phyloP scores from a whole-genome alignment of 2,113 vertebrate genomes.

The Oxyruncus cristatus region DNA sequence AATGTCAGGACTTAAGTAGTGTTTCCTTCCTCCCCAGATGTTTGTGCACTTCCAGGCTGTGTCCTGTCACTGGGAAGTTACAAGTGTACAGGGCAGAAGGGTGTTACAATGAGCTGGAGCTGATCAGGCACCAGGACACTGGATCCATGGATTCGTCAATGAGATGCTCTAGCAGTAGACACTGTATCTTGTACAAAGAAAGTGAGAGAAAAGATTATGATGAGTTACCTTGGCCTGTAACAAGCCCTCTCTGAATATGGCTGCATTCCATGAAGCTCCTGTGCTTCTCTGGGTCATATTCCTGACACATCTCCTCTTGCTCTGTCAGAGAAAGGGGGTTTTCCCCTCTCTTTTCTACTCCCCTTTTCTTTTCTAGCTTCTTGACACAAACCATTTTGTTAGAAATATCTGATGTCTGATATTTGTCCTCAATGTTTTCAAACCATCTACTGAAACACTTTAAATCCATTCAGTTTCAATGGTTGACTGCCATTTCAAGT shows the following conservation, averaged over 20 bases:
- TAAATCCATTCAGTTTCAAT: not conserved
- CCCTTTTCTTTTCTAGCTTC: not conserved
- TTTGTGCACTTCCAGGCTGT: not conserved
- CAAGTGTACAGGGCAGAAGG: not conserved
- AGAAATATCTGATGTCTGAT: not conserved
- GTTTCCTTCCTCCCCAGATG: not conserved
- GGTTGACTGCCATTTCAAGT: not conserved
- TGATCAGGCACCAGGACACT: not conserved
- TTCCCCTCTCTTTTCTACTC: not conserved
- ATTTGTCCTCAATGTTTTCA: not conserved
- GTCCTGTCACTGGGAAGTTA: not conserved
- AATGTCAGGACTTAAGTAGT: not conserved
- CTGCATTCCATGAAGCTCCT: not conserved
- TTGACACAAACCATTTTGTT: not conserved
- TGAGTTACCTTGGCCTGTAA: not conserved
- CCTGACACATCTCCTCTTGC: not conserved
- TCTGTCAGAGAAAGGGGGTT: not conserved
- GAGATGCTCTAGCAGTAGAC: not conserved
- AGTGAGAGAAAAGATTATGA: not conserved
- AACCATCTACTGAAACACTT: not conserved
- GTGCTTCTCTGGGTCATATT: accelerated
- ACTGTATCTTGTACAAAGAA: not conserved
- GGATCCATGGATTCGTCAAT: not conserved
- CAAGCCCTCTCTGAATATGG: not conserved
- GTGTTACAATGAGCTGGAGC: not conserved